Base-by-base conservation (phyloP, 2,888 invertebrate species). In the Arrhopalites spinosus region DNA sequence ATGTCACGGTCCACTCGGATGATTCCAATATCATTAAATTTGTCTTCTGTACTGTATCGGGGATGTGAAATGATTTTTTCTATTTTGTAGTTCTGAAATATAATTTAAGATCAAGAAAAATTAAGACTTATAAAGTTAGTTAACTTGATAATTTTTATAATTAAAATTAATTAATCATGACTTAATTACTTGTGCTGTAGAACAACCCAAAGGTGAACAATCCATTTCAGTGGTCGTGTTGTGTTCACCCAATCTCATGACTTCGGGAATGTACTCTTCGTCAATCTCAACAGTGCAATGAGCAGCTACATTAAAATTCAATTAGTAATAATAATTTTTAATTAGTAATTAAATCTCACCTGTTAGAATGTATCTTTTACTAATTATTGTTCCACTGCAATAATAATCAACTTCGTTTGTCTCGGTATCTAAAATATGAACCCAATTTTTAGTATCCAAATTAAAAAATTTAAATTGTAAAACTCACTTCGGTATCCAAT, bases 11-110 rank as follows among this genome's bases (percentile, higher is more conserved):
- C 63, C 0, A 84, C 78, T 50, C 83, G 76, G 23, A 84, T 77
- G 23, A 91, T 83, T 0, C 88, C 91, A 67, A 91, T 88, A 80
- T 91, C 91, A 80, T 91, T 88, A 8, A 87, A 86, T 75, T 88
- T 86, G 63, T 85, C 86, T 8, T 75, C 78, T 7, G 74, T 78
- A 67, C 78, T 80, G 80, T 89, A 91, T 2, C 86, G 85, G 0
- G 88, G 87, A 84, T 91, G 91, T 1, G 86, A 84, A 20, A 87
- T 86, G 0, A 87, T 82, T 73, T 86, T 85, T 64, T 87, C 88
- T 3, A 90, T 86, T 29, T 84, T 83, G 77, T 88, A 86, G 82
- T 89, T 82, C 59, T 81, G 79, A 64, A 80, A 36, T 3, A 36
- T 36, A 3, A 36, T 36, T 36, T 11, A 36, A 3, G 3, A 36